Evolutionary conservation across 2,888 invertebrate species (phyloP).

Genomic region (Elmis aenea): DNA sequence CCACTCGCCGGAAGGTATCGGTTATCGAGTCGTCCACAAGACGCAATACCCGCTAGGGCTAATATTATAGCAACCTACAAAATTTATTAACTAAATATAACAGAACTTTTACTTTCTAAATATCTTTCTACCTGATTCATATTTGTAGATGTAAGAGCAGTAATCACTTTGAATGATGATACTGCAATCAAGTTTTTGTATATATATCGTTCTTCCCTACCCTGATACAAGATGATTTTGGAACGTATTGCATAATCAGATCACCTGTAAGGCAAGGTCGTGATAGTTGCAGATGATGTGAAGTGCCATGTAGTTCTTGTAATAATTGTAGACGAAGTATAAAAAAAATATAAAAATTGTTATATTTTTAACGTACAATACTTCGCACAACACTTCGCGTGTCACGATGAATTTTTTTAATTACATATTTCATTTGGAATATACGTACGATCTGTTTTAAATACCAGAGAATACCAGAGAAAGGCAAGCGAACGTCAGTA

Average conservation of each 20-base stretch:
- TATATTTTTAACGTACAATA: no score
- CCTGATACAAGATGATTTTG: constrained; percentile 21
- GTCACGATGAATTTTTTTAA: no score
- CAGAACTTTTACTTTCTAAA: neutral
- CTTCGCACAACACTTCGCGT: no score
- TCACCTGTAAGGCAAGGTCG: constrained; percentile 33
- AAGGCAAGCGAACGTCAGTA: no score
- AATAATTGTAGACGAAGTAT: no score
- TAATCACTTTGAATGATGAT: constrained; percentile 23
- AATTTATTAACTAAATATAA: no score
- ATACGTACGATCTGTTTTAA: no score
- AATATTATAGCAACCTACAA: constrained; percentile 28
- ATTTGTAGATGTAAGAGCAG: constrained; percentile 11
- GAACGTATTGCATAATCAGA: constrained; percentile 28
- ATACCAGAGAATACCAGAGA: no score
- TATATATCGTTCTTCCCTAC: constrained; percentile 23
- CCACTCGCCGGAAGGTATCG: constrained; percentile 11
- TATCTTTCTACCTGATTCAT: constrained; percentile 9
- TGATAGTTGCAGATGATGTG: constrained; percentile 10
- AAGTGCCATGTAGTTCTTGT: no score
- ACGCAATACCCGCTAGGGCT: constrained; percentile 30
- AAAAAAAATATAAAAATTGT: no score
- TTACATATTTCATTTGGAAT: no score
- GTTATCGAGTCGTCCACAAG: constrained; percentile 33
- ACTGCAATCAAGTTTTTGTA: constrained; percentile 21